Conservation (phyloP, 1,140 invertebrate genomes). For the Penaeus indicus region DNA sequence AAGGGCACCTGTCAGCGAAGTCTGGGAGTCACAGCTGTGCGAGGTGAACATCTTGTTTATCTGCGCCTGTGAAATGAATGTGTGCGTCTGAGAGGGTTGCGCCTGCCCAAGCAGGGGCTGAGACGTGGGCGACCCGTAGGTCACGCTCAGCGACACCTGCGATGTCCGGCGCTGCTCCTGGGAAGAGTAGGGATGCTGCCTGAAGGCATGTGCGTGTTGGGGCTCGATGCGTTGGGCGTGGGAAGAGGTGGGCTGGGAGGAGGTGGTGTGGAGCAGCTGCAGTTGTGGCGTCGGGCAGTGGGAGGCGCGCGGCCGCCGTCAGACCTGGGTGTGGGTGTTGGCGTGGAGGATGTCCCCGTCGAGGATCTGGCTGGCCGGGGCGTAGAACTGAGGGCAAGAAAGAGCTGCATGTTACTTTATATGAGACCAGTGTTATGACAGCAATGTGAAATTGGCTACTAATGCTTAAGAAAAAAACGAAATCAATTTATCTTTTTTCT, state of each 20-base stretch:
- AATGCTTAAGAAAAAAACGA: too few species aligned
- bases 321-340: conserved; percentile 62
- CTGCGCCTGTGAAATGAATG: conserved; percentile 50
- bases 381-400: conserved; percentile 36
- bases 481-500: too few species aligned
- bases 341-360: conserved; percentile 43
- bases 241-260: conserved; percentile 35
- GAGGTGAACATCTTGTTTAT: conserved; percentile 52
- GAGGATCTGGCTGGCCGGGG: conserved; percentile 56
- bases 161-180: conserved; percentile 49
- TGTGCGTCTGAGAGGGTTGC: conserved; percentile 31
- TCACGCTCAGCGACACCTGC: conserved; percentile 41
- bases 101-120: conserved; percentile 44
- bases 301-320: conserved; percentile 53
- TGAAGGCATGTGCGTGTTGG: conserved; percentile 28
- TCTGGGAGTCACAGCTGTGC: conserved; percentile 51
- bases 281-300: conserved; percentile 50
- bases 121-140: conserved; percentile 44
- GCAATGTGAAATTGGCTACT: too few species aligned
- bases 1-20: conserved; percentile 37
- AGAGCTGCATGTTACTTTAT: not conserved
- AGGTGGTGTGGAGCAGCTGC: conserved; percentile 44
- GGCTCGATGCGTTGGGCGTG: conserved; percentile 19
- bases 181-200: conserved; percentile 27
- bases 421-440: too few species aligned